Conservation (phyloP, 2,888 invertebrate species). For the Lasioglossum pauxillum region DNA sequence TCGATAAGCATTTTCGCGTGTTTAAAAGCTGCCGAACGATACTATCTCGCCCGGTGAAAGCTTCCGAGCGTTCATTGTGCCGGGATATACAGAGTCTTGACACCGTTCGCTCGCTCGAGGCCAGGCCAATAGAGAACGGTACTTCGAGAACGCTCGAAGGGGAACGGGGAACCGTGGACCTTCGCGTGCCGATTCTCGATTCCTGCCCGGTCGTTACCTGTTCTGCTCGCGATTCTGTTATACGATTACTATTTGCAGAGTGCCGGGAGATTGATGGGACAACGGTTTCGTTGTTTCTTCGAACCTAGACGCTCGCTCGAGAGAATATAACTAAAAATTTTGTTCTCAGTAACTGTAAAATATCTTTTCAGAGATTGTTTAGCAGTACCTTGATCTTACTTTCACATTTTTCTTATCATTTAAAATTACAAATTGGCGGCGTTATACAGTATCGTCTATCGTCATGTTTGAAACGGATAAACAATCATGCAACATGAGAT, state of each 20-base stretch:
- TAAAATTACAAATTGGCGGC: not conserved
- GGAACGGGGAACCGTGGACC: conserved; percentile 5
- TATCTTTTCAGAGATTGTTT: not conserved
- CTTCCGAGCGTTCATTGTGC: not conserved
- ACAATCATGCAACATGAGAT: not conserved
- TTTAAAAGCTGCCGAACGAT: conserved; percentile 13
- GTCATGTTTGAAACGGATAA: not conserved
- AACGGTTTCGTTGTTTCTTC: not conserved
- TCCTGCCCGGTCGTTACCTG: not conserved
- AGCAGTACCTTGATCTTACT: not conserved
- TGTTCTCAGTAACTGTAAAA: not conserved
- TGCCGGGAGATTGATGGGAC: not conserved
- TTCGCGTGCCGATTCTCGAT: not conserved
- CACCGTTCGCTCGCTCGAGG: conserved; percentile 5
- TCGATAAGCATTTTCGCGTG: conserved; percentile 18
- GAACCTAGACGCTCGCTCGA: not conserved
- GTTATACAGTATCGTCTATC: no score
- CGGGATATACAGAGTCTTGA: conserved; percentile 6
- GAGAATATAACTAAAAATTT: not conserved
- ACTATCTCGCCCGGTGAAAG: conserved; percentile 12
- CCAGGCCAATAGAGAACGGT: conserved; percentile 13
- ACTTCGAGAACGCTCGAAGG: not conserved
- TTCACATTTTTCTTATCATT: not conserved
- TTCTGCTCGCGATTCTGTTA: not conserved
- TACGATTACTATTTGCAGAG: not conserved